Percentiles rank a stretch among this genome's conserved stretches.
phyloP scores from a whole-genome alignment of 1,140 invertebrate species.

The Mactra quadrangularis region DNA sequence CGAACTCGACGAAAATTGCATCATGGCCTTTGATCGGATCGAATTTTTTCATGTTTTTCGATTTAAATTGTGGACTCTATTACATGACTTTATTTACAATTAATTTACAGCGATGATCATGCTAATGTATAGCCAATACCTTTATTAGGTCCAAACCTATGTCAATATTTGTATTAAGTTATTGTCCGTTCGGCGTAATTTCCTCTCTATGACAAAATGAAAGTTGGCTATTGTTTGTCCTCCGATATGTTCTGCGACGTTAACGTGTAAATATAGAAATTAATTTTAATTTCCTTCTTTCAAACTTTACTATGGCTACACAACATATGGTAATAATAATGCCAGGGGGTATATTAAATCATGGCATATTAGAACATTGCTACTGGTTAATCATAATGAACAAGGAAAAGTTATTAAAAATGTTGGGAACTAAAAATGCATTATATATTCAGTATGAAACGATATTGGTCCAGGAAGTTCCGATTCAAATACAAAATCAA shows the following conservation, averaged over 20 bases:
- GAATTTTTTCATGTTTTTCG: neutral
- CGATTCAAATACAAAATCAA: too few species aligned
- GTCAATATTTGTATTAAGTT: conserved; percentile 41
- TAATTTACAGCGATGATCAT: conserved; percentile 39
- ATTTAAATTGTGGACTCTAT: neutral
- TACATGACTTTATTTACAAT: conserved; percentile 46
- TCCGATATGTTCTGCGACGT: conserved; percentile 5
- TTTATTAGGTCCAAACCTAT: conserved; percentile 34
- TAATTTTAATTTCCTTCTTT: neutral
- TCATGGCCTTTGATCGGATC: conserved; percentile 6
- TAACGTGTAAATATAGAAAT: conserved; percentile 30
- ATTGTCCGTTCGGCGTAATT: conserved; percentile 47
- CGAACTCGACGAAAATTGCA: conserved; percentile 5
- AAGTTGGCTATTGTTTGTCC: conserved; percentile 23
- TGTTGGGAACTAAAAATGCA: too few species aligned
- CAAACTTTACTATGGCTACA: neutral
- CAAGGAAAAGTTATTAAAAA: too few species aligned
- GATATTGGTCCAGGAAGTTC: too few species aligned
- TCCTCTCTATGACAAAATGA: conserved; percentile 20
- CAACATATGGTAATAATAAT: neutral
- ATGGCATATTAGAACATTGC: too few species aligned
- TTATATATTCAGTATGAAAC: too few species aligned
- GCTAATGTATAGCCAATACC: conserved; percentile 51
- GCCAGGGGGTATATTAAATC: too few species aligned
- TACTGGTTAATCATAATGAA: too few species aligned